Conservation (phyloP, 2,888 invertebrate genomes). For the Athetis lepigone region DNA sequence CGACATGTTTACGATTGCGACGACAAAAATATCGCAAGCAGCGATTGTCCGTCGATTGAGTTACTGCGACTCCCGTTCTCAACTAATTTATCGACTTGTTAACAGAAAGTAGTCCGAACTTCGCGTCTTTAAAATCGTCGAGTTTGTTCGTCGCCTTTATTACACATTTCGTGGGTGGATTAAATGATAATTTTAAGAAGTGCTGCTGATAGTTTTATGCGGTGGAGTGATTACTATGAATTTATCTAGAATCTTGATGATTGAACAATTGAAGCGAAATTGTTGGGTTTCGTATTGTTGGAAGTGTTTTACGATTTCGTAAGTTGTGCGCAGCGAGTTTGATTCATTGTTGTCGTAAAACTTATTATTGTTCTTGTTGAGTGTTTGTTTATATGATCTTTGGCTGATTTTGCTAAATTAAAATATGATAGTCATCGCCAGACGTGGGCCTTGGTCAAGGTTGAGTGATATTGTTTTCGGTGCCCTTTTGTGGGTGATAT, state of each 20-base stretch:
- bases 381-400: no score
- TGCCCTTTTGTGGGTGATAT: no score
- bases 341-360: neutral
- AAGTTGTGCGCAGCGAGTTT: neutral
- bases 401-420: no score
- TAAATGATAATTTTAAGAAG: slow-evolving; percentile 36
- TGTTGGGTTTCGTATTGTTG: slow-evolving; percentile 10
- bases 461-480: no score
- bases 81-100: slow-evolving; percentile 79
- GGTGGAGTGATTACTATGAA: slow-evolving; percentile 25
- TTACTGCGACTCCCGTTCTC: slow-evolving; percentile 74
- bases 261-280: neutral
- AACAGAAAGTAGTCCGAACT: slow-evolving; percentile 64
- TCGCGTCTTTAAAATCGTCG: slow-evolving; percentile 51
- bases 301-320: slow-evolving; percentile 2
- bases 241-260: slow-evolving; percentile 25
- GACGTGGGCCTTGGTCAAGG: no score
- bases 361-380: neutral
- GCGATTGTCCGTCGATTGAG: slow-evolving; percentile 81
- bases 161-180: slow-evolving; percentile 44
- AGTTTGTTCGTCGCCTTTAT: slow-evolving; percentile 57
- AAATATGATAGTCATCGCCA: no score
- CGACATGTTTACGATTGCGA: slow-evolving; percentile 84
- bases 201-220: slow-evolving; percentile 43
- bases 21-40: slow-evolving; percentile 84